These are phyloP conservation scores for Zootoca vivipara DNA, from an alignment of 2,113 vertebrate species.

Conservation along the genomic window DNA sequence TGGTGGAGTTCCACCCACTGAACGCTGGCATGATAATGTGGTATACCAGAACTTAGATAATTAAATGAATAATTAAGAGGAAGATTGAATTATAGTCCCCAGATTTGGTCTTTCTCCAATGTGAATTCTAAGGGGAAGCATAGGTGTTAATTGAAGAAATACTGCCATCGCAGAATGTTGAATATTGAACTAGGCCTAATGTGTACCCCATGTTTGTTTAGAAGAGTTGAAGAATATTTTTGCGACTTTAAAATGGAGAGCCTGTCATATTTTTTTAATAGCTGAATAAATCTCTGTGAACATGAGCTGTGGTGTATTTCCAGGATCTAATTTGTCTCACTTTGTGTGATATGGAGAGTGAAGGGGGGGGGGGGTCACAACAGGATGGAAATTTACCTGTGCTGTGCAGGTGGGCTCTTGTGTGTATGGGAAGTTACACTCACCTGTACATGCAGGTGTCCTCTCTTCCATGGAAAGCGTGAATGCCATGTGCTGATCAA, in stretches of 20 bases:
- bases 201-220: background rate
- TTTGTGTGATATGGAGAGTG: background rate
- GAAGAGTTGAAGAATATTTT: conserved; percentile 38
- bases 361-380: background rate
- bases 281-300: conserved; percentile 59
- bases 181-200: background rate
- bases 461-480: background rate
- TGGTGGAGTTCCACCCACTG: conserved; percentile 13
- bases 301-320: conserved; percentile 41
- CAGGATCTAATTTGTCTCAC: conserved; percentile 34
- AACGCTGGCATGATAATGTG: conserved; percentile 32
- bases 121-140: conserved; percentile 9
- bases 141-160: background rate
- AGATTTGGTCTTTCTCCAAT: conserved; percentile 21
- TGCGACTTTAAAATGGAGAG: conserved; percentile 34
- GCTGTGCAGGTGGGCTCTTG: background rate
- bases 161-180: conserved; percentile 12
- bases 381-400: background rate
- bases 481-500: background rate
- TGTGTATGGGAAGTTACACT: no score
- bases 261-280: conserved; percentile 50
- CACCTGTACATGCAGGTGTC: background rate
- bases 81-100: conserved; percentile 35
- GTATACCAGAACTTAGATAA: conserved; percentile 29
- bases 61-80: conserved; percentile 40